Conservation (phyloP, 2,797 vertebrate genomes). For the Etheostoma nigrum region DNA sequence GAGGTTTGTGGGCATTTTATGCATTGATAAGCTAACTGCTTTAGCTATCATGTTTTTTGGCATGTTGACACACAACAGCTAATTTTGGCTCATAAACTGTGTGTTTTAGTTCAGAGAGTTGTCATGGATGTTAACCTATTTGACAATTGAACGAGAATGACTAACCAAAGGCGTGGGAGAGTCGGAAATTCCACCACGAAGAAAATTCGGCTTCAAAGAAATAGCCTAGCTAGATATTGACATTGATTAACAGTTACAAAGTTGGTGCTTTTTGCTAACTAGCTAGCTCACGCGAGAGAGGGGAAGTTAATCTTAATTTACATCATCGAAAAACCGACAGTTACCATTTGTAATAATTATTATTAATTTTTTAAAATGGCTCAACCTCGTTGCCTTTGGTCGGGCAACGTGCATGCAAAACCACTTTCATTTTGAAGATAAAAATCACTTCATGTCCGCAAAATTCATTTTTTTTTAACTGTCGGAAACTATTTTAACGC, state of each 20-base stretch:
- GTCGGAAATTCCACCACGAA: slow-evolving; percentile 78
- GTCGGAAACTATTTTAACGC: slow-evolving; percentile 79
- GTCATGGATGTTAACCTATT: slow-evolving; percentile 50
- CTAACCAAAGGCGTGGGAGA: slow-evolving; percentile 82
- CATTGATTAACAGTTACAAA: slow-evolving; percentile 40
- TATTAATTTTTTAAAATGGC: slow-evolving; percentile 83
- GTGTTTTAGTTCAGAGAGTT: slow-evolving; percentile 27
- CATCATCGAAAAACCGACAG: slow-evolving; percentile 68
- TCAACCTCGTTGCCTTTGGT: slow-evolving; percentile 33
- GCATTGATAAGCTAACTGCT: slow-evolving; percentile 54
- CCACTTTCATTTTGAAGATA: slow-evolving; percentile 56
- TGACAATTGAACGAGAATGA: slow-evolving; percentile 78
- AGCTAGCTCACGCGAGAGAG: slow-evolving; percentile 43
- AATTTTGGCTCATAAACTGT: background rate
- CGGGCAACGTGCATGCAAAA: slow-evolving; percentile 58
- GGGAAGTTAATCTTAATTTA: slow-evolving; percentile 83
- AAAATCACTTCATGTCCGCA: background rate
- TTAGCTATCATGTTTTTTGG: slow-evolving; percentile 39
- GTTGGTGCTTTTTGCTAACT: slow-evolving; percentile 21
- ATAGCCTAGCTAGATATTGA: slow-evolving; percentile 69
- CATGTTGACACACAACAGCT: background rate
- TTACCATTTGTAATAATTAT: slow-evolving; percentile 81
- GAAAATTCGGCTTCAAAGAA: slow-evolving; percentile 71
- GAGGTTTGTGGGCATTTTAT: slow-evolving; percentile 88
- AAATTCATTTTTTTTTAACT: slow-evolving; percentile 68